Percentiles rank a stretch among this genome's conserved stretches.
These are phyloP conservation scores for Acrobasis consociella DNA, from an alignment of 2,888 invertebrate genomes.

Conservation along the genomic window DNA sequence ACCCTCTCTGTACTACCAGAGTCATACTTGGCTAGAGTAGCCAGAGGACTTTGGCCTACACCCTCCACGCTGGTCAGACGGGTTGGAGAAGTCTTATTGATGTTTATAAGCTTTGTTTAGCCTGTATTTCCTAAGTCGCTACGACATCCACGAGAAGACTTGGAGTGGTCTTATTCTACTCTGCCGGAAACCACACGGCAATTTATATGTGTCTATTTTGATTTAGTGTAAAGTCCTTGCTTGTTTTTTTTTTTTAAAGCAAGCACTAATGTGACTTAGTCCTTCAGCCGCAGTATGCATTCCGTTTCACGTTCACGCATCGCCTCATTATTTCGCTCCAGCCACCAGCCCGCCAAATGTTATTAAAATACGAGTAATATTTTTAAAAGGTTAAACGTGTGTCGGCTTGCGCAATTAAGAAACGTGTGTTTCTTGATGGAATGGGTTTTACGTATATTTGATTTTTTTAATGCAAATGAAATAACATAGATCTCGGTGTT, in stretches of 20 bases:
- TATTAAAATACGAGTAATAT: conserved; percentile 73
- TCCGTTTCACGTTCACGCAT: conserved; percentile 44
- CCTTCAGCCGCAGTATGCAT: conserved; percentile 10
- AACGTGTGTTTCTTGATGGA: conserved; percentile 46
- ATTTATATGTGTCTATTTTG: too few relatives aligned
- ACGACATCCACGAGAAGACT: too few relatives aligned
- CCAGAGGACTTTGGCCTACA: too few relatives aligned
- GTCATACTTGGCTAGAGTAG: too few relatives aligned
- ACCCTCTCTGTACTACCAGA: too few relatives aligned
- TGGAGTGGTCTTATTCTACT: too few relatives aligned
- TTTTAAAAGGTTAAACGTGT: conserved; percentile 61
- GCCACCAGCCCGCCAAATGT: conserved; percentile 60
- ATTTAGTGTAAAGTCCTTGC: not conserved
- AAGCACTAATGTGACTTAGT: conserved; percentile 2
- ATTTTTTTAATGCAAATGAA: conserved; percentile 27
- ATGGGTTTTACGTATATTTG: conserved; percentile 46
- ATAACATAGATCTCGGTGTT: conserved; percentile 9
- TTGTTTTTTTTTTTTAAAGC: not conserved
- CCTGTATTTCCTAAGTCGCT: too few relatives aligned
- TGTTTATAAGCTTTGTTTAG: too few relatives aligned
- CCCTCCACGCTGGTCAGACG: too few relatives aligned
- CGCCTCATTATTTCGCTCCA: conserved; percentile 73
- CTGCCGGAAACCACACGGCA: too few relatives aligned
- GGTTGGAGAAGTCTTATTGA: too few relatives aligned
- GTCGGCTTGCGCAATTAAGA: conserved; percentile 63